phyloP scores from a whole-genome alignment of 2,797 vertebrate genomes.

The Pipistrellus nathusii region DNA sequence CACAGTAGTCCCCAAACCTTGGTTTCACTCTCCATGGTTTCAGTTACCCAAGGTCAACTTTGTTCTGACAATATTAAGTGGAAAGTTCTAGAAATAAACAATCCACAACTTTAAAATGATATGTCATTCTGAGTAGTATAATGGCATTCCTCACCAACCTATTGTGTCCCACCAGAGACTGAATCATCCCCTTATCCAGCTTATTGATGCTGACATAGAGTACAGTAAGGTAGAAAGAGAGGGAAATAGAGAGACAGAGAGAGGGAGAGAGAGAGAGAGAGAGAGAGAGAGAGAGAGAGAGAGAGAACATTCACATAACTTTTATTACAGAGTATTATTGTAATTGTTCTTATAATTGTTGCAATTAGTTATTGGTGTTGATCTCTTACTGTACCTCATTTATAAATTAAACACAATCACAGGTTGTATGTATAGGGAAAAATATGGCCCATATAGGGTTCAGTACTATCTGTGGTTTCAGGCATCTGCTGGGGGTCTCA shows the following conservation, averaged over 20 bases:
- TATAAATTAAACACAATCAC: neutral
- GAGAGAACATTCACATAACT: neutral
- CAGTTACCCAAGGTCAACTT: neutral
- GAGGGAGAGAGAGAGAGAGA: too few relatives aligned
- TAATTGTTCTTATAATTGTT: neutral
- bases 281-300: too few relatives aligned
- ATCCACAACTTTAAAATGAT: neutral
- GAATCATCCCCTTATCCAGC: neutral
- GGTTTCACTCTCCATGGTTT: neutral
- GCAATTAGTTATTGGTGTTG: neutral
- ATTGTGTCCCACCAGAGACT: neutral
- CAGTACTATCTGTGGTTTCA: neutral
- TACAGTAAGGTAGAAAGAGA: neutral
- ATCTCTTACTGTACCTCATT: neutral
- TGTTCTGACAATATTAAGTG: neutral
- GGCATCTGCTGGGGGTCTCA: neutral
- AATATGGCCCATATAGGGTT: neutral
- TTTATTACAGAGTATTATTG: neutral
- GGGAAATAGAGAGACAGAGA: neutral
- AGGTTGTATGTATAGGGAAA: neutral
- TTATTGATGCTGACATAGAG: rapidly evolving
- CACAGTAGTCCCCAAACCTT: neutral
- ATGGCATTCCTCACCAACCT: neutral
- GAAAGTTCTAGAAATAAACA: neutral
- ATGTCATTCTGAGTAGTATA: neutral